phyloP scores from a whole-genome alignment of 2,888 invertebrate species.

The Clistopyga incitator region DNA sequence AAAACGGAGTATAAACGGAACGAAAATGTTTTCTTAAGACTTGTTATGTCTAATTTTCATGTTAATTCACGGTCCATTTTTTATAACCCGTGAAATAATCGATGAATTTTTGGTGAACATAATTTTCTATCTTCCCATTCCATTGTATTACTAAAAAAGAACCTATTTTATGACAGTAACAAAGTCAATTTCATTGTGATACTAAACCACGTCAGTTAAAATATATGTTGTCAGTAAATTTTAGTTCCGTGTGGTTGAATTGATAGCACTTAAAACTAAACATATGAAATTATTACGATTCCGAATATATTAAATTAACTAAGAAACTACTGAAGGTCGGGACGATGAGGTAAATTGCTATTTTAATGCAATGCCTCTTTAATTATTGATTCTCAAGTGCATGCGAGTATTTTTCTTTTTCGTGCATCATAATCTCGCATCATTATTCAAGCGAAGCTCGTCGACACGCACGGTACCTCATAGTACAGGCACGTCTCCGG shows the following conservation, averaged over 20 bases:
- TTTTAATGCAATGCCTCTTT: not conserved
- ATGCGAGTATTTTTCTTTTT: not conserved
- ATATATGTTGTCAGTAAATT: too few species aligned
- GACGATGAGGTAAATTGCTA: not conserved
- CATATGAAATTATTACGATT: not conserved
- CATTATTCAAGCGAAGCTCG: constrained; percentile 34
- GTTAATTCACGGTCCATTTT: too few species aligned
- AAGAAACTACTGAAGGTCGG: not conserved
- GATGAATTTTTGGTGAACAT: too few species aligned
- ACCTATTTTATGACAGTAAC: too few species aligned
- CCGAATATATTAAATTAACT: not conserved
- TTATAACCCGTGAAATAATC: too few species aligned
- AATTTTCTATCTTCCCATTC: too few species aligned
- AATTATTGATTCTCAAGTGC: not conserved
- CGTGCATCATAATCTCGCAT: not conserved
- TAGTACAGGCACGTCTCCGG: constrained; percentile 37
- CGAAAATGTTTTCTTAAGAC: too few species aligned
- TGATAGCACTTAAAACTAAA: not conserved
- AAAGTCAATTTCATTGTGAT: too few species aligned
- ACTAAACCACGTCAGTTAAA: too few species aligned
- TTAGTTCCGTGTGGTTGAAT: not conserved
- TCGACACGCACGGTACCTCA: constrained; percentile 32
- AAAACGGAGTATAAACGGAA: too few species aligned
- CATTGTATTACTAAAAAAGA: too few species aligned
- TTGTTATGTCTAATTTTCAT: too few species aligned